These are phyloP conservation scores for Hydropsyche tenuis DNA, from an alignment of 1,140 invertebrate species.

Conservation along the genomic window DNA sequence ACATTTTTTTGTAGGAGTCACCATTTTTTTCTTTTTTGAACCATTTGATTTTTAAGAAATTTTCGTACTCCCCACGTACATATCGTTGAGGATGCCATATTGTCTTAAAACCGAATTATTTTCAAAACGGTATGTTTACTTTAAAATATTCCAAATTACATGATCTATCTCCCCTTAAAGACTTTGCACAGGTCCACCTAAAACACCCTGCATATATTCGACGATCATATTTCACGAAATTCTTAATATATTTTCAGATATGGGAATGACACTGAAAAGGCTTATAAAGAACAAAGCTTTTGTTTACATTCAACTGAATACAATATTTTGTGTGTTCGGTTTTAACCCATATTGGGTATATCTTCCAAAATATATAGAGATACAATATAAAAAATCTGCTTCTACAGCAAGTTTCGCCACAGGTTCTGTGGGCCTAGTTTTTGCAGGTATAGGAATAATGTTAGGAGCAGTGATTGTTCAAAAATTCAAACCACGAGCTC, in stretches of 20 bases:
- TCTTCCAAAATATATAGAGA: slow-evolving; percentile 78
- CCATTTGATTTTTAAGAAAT: too few relatives aligned
- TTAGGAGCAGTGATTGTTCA: slow-evolving; percentile 72
- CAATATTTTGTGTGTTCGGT: slow-evolving; percentile 73
- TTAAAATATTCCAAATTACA: too few relatives aligned
- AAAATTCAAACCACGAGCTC: slow-evolving; percentile 71
- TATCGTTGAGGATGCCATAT: too few relatives aligned
- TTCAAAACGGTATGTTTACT: too few relatives aligned
- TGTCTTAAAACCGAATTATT: too few relatives aligned
- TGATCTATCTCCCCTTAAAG: too few relatives aligned
- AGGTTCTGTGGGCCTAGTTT: slow-evolving; percentile 72
- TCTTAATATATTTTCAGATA: slow-evolving; percentile 60
- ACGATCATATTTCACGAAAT: too few relatives aligned
- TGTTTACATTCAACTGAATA: slow-evolving; percentile 71
- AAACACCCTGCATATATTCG: too few relatives aligned
- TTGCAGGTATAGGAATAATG: slow-evolving; percentile 73
- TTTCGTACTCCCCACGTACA: too few relatives aligned
- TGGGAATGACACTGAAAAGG: slow-evolving; percentile 68
- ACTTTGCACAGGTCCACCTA: too few relatives aligned
- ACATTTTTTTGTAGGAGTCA: too few relatives aligned
- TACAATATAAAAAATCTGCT: slow-evolving; percentile 75
- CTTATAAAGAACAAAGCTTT: slow-evolving; percentile 69
- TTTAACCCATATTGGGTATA: slow-evolving; percentile 79
- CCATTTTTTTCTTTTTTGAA: too few relatives aligned
- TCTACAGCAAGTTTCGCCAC: slow-evolving; percentile 71